Conservation (phyloP, 1,140 invertebrate species). For the Episyrphus balteatus region DNA sequence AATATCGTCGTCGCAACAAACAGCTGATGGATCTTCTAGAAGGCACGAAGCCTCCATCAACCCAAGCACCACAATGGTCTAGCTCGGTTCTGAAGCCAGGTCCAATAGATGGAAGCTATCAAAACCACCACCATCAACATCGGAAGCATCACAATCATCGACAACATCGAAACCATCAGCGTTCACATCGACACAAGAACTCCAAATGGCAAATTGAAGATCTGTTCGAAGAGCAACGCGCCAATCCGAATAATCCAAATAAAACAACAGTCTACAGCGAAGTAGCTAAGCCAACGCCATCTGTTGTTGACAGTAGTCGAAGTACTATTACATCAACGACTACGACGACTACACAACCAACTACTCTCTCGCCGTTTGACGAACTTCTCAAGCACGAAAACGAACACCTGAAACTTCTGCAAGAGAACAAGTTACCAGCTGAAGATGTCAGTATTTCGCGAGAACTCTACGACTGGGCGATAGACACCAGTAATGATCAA, state of each 20-base stretch:
- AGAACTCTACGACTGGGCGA: not conserved
- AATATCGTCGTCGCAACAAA: slow-evolving; percentile 30
- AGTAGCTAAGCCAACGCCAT: not conserved
- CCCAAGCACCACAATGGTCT: slow-evolving; percentile 8
- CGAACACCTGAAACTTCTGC: not conserved
- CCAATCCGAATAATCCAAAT: not conserved
- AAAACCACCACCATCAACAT: slow-evolving; percentile 15
- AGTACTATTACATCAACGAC: not conserved
- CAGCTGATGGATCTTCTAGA: slow-evolving; percentile 29
- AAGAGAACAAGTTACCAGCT: slow-evolving; percentile 8
- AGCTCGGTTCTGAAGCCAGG: slow-evolving; percentile 13
- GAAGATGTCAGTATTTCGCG: slow-evolving; percentile 8
- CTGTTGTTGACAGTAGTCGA: not conserved
- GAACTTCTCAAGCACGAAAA: not conserved
- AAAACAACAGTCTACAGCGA: not conserved
- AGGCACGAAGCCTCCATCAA: slow-evolving; percentile 21
- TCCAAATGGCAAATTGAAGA: slow-evolving; percentile 7
- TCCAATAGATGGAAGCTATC: slow-evolving; percentile 16
- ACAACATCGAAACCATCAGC: not conserved
- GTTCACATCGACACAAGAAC: slow-evolving; percentile 1
- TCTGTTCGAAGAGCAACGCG: slow-evolving; percentile 12
- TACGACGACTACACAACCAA: not conserved
- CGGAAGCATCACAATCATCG: slow-evolving; percentile 1
- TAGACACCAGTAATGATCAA: not conserved
- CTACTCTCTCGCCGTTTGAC: not conserved